These are phyloP conservation scores for Brachymystax lenok DNA, from an alignment of 2,797 vertebrate genomes.

Conservation along the genomic window DNA sequence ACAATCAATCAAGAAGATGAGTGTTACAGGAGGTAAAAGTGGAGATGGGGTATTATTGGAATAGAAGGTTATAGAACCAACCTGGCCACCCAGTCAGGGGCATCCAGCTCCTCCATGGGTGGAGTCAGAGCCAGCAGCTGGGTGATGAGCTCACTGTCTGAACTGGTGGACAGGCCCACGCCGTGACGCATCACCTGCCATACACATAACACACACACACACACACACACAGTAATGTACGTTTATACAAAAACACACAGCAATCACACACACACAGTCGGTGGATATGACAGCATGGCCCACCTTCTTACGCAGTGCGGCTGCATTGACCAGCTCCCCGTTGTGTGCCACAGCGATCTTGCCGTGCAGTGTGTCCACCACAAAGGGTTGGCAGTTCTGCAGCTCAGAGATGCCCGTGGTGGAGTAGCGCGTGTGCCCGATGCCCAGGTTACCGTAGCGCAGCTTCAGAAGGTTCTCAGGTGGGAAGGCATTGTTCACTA, in stretches of 20 bases:
- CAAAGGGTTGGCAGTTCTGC: conserved; percentile 98
- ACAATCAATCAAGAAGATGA: neutral
- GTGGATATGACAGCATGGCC: conserved; percentile 3
- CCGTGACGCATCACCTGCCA: conserved; percentile 93
- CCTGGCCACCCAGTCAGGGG: conserved; percentile 97
- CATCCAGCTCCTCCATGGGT: conserved; percentile 88
- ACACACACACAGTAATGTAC: neutral
- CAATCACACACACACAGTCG: neutral
- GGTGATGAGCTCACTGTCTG: conserved; percentile 97
- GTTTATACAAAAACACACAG: neutral
- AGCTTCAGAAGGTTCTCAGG: conserved; percentile 91
- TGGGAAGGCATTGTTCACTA: conserved; percentile 89
- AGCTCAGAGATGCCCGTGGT: conserved; percentile 93
- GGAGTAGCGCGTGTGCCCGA: conserved; percentile 95
- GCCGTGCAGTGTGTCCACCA: conserved; percentile 96
- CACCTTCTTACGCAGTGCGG: conserved; percentile 87
- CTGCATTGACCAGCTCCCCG: conserved; percentile 91
- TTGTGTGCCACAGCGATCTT: conserved; percentile 98
- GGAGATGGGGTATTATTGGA: neutral
- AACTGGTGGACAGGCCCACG: conserved; percentile 95
- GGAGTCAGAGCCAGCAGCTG: conserved; percentile 95
- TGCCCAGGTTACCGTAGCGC: conserved; percentile 91
- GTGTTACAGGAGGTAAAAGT: neutral
- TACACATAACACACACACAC: conserved; percentile 7
- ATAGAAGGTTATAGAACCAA: conserved; percentile 45